Evolutionary conservation across 2,113 vertebrate species (phyloP), one percentile per base, ranked within the genome.

Genomic region (Sialia sialis): DNA sequence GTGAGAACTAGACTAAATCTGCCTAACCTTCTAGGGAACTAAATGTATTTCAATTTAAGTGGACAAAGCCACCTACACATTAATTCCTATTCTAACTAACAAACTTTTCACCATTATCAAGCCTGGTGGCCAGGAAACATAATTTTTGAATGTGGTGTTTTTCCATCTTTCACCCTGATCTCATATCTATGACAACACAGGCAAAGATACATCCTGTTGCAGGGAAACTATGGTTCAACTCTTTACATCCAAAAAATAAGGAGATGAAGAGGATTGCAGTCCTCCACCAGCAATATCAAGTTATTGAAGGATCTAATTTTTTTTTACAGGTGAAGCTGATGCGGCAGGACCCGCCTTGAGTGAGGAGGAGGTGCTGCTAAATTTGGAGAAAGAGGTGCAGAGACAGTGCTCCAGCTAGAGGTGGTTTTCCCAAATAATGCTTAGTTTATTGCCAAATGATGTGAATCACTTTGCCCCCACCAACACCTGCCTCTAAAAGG

Each of bases 161-260:
- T 54, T 79, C 34, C 8, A 26, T 43, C 39, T 88, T 86, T 49
- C 32, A 66, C 14, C 16, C 7, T 25, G 11, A 30, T 64, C 83
- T 60, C 46, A 44, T 18, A 25, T 36, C 16, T 49, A n/a, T 14
- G 44, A 16, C 18, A 85, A 4, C 6, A 54, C 5, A 78, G 29
- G 17, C n/a, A 54, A 43, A 52, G 26, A 20, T 2, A 0, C 2
- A 0, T 20, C n/a, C 14, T 55, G 3, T 38, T 51, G n/a, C 15
- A 19, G 16, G 11, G 14, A 69, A 92, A 51, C 36, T 17, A 13
- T 48, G 23, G 8, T 32, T 91, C 21, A 60, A 19, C 13, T 32
- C 8, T 60, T 49, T 48, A 25, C 36, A 27, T 36, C 12, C 43
- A 76, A 60, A 44, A 23, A 39, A 43, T 13, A n/a, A 58, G 30